Evolutionary conservation across 2,888 invertebrate genomes (phyloP).

Genomic region (Opisthograptis luteolata): DNA sequence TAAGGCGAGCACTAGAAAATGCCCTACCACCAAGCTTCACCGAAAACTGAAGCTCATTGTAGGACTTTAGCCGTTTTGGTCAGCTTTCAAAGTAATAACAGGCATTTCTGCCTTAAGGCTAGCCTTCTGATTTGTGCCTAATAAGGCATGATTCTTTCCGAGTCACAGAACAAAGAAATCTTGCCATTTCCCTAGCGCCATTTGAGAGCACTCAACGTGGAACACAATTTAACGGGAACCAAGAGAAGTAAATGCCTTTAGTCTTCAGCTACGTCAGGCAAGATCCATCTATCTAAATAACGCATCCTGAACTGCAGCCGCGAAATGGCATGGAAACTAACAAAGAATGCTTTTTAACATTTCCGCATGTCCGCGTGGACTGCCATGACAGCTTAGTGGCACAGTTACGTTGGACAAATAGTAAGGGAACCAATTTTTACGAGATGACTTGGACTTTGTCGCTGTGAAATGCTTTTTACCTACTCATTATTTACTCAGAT

Average conservation of each 20-base stretch:
- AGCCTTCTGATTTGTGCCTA: no score
- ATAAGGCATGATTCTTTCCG: no score
- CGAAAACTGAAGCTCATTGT: no score
- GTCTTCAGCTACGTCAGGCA: background rate
- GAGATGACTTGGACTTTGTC: background rate
- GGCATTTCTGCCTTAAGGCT: no score
- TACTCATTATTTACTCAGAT: no score
- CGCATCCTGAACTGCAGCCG: background rate
- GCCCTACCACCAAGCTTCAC: no score
- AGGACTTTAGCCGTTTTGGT: no score
- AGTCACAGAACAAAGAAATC: no score
- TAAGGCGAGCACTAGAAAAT: no score
- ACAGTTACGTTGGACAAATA: background rate
- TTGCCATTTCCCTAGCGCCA: no score
- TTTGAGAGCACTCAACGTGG: background rate
- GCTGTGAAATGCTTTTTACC: no score
- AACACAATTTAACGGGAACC: background rate
- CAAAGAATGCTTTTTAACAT: constrained; percentile 5
- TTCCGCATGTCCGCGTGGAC: constrained; percentile 19
- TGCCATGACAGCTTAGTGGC: constrained; percentile 13
- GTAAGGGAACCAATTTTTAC: background rate
- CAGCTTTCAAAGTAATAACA: no score
- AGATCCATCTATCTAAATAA: constrained; percentile 1
- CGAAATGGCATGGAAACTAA: constrained; percentile 9
- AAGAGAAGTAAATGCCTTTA: background rate